These are phyloP conservation scores for Drosophila flavopinicola DNA, from an alignment of 2,888 invertebrate species.

Conservation along the genomic window DNA sequence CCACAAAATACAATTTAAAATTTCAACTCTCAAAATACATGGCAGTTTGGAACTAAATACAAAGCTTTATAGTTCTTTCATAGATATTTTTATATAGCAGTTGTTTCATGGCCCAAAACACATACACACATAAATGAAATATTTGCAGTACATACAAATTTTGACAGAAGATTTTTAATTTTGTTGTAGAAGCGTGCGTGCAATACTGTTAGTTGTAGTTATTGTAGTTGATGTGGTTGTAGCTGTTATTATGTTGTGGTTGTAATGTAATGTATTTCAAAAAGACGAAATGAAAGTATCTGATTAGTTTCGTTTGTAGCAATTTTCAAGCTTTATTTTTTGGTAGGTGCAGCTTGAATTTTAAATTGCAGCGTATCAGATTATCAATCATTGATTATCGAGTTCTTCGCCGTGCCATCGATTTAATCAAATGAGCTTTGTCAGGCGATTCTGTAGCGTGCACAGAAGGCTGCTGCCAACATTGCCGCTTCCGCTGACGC, in stretches of 20 bases:
- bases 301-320: conserved; percentile 52
- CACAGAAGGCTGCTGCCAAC: conserved; percentile 65
- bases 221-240: conserved; percentile 19
- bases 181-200: conserved; percentile 58
- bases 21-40: not conserved
- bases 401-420: conserved; percentile 20
- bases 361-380: conserved; percentile 38
- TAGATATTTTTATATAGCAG: not conserved
- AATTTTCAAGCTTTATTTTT: conserved; percentile 10
- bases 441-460: conserved; percentile 82
- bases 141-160: conserved; percentile 69
- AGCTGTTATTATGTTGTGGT: conserved; percentile 28
- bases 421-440: conserved; percentile 74
- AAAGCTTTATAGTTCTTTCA: not conserved
- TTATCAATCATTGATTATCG: conserved; percentile 34
- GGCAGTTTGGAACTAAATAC: not conserved
- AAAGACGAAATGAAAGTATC: conserved; percentile 72
- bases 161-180: conserved; percentile 39
- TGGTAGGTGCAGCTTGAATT: conserved; percentile 59
- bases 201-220: conserved; percentile 52
- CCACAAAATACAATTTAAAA: conserved; percentile 1
- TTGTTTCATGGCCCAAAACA: conserved; percentile 29
- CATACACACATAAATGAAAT: conserved; percentile 29
- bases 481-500: conserved; percentile 11
- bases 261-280: conserved; percentile 48